These are phyloP conservation scores for Cremastinae sp. DNA, from an alignment of 2,888 invertebrate species.

Conservation along the genomic window DNA sequence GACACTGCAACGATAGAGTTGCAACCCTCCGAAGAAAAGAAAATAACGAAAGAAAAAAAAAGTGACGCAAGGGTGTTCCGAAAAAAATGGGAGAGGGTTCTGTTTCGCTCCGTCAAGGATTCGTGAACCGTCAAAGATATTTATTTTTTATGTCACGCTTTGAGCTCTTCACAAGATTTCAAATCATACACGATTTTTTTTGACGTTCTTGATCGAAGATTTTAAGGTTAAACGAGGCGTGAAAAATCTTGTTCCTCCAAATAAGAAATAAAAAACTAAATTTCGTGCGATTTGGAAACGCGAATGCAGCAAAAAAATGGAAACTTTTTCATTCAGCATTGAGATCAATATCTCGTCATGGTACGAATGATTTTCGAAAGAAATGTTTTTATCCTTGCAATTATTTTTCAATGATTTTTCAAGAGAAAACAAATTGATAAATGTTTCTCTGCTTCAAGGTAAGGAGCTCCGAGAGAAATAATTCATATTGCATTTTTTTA, in stretches of 20 bases:
- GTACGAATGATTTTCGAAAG: neutral
- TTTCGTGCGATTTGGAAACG: slow-evolving; percentile 10
- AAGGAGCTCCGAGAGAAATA: neutral
- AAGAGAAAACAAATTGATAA: neutral
- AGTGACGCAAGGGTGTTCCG: slow-evolving; percentile 23
- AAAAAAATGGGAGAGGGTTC: slow-evolving; percentile 17
- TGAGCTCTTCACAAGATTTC: slow-evolving; percentile 39
- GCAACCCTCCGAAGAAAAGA: slow-evolving; percentile 20
- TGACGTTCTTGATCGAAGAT: slow-evolving; percentile 8
- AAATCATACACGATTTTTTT: slow-evolving; percentile 29
- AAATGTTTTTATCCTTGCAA: no score
- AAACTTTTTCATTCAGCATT: neutral
- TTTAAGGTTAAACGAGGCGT: slow-evolving; percentile 45
- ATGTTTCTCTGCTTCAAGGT: slow-evolving; percentile 7
- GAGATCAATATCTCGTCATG: neutral
- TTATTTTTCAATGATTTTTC: no score
- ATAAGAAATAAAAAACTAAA: slow-evolving; percentile 15
- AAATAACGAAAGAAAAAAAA: slow-evolving; percentile 38
- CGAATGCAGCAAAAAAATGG: slow-evolving; percentile 5
- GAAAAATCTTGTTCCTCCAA: slow-evolving; percentile 41
- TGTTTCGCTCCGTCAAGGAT: slow-evolving; percentile 23
- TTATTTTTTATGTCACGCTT: slow-evolving; percentile 42
- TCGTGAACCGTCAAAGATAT: slow-evolving; percentile 64
- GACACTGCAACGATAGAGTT: slow-evolving; percentile 60
- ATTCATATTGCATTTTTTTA: slow-evolving; percentile 10